These are phyloP conservation scores for Erebia ligea DNA, from an alignment of 2,888 invertebrate genomes.

Conservation along the genomic window DNA sequence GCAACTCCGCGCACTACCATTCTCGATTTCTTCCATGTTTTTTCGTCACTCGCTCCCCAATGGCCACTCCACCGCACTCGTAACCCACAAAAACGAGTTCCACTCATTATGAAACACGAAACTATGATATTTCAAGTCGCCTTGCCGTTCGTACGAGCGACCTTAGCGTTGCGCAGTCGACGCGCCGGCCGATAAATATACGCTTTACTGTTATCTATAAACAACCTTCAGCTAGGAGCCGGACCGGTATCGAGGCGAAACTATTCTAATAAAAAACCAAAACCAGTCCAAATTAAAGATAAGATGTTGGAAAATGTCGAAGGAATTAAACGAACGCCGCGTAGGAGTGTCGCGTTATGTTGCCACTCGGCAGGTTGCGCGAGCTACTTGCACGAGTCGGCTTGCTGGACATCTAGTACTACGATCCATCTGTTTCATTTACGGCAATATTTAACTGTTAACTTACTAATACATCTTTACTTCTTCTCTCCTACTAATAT, in stretches of 20 bases:
- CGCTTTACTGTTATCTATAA: slow-evolving; percentile 79
- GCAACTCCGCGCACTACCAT: neutral
- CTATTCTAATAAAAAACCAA: slow-evolving; percentile 78
- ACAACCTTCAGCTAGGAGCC: slow-evolving; percentile 69
- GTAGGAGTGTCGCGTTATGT: slow-evolving; percentile 44
- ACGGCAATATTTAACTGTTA: neutral
- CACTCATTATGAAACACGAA: slow-evolving; percentile 80
- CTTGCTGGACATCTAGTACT: neutral
- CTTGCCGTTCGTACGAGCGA: slow-evolving; percentile 53
- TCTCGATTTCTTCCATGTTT: slow-evolving; percentile 35
- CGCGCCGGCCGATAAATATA: slow-evolving; percentile 71
- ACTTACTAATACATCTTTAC: neutral
- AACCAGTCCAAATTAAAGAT: slow-evolving; percentile 77
- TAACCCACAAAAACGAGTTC: slow-evolving; percentile 73
- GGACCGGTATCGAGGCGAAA: slow-evolving; percentile 79
- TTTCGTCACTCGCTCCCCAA: slow-evolving; percentile 31
- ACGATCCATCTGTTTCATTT: neutral
- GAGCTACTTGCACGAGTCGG: neutral
- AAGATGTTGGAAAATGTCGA: slow-evolving; percentile 60
- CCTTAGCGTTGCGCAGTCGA: slow-evolving; percentile 68
- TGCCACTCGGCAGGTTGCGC: slow-evolving; percentile 9
- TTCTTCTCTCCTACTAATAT: too few species aligned
- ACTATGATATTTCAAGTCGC: slow-evolving; percentile 75
- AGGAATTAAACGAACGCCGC: slow-evolving; percentile 50
- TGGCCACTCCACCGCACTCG: slow-evolving; percentile 60